A percentile compares a stretch with the other conserved stretches of the same genome.
Conservation (phyloP, 2,888 invertebrate species). For the Machimus atricapillus region DNA sequence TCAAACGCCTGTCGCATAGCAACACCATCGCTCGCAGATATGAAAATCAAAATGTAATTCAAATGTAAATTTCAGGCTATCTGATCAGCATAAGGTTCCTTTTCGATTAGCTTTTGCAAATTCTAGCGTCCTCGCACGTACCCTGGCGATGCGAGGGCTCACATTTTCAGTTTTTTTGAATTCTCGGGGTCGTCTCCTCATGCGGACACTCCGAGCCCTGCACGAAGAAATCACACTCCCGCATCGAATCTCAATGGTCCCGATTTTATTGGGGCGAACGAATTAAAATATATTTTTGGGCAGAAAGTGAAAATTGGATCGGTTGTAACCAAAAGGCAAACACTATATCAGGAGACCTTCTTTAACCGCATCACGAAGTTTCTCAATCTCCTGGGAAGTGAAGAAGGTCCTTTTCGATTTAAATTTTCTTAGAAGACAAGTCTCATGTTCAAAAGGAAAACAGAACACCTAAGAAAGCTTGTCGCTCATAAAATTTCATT, state of each 20-base stretch:
- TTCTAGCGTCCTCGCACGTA: background rate
- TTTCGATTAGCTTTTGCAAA: slow-evolving; percentile 33
- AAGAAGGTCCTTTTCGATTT: background rate
- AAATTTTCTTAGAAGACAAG: background rate
- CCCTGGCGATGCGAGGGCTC: background rate
- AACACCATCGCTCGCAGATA: background rate
- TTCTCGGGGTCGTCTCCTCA: background rate
- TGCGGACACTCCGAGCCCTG: background rate
- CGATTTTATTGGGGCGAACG: background rate
- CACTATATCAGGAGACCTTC: background rate
- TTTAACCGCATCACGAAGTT: background rate
- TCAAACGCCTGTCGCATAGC: background rate
- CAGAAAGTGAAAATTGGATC: background rate
- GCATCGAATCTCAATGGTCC: background rate
- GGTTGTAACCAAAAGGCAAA: background rate
- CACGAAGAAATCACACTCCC: background rate
- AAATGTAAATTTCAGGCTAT: slow-evolving; percentile 29
- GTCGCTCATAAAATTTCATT: too few species aligned
- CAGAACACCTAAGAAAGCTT: background rate
- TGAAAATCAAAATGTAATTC: slow-evolving; percentile 37
- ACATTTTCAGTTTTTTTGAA: background rate
- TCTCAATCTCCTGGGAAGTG: background rate
- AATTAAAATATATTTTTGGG: background rate
- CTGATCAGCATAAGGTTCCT: slow-evolving; percentile 35
- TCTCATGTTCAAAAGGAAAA: background rate